Conservation (phyloP, 2,113 vertebrate species). For the Nicator chloris region DNA sequence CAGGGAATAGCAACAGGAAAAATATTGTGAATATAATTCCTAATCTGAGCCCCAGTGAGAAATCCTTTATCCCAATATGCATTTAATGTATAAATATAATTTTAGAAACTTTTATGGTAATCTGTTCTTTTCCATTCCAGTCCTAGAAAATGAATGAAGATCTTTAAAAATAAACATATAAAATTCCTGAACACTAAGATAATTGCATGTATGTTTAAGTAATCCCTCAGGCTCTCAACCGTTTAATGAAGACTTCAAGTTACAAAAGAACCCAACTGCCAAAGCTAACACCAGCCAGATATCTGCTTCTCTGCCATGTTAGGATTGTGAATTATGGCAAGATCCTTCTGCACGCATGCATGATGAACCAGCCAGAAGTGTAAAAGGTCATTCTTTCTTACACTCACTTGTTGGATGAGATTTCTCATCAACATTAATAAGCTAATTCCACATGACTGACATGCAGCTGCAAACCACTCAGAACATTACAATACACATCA, state of each 20-base stretch:
- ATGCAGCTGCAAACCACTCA: not conserved
- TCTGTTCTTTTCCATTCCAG: not conserved
- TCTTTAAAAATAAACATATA: not conserved
- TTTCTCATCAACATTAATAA: not conserved
- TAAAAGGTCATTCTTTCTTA: not conserved
- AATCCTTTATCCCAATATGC: not conserved
- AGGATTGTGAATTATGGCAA: not conserved
- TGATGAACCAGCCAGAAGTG: not conserved
- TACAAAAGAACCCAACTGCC: not conserved
- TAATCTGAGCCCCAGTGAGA: not conserved
- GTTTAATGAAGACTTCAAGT: not conserved
- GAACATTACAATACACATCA: not conserved
- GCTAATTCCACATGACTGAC: not conserved
- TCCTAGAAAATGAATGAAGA: not conserved
- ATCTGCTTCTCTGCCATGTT: not conserved
- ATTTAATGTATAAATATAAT: not conserved
- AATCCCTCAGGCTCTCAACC: not conserved
- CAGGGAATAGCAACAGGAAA: not conserved
- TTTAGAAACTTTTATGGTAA: not conserved
- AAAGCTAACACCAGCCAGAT: not conserved
- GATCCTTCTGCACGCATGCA: not conserved
- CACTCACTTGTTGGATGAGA: not conserved
- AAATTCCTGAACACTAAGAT: conserved; percentile 2
- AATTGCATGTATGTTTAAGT: not conserved
- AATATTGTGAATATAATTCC: not conserved